Evolutionary conservation across 2,888 invertebrate genomes (phyloP).

Genomic region (Drosophila setosimentum): DNA sequence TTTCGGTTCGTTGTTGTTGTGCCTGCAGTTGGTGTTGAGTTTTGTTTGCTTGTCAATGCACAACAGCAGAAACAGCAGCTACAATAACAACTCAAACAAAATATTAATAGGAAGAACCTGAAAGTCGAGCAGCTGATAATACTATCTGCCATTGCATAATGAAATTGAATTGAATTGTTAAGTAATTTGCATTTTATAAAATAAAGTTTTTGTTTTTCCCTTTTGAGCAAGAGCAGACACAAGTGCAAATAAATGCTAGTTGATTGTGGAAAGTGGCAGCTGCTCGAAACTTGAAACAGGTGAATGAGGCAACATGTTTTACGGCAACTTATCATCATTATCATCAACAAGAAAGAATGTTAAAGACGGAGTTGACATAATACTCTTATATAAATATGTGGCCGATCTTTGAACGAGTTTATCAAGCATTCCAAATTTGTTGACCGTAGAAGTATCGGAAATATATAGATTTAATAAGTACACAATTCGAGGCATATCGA

Average conservation of each 20-base stretch:
- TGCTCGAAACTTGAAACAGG: slow-evolving; percentile 2
- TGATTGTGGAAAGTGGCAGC: slow-evolving; percentile 1
- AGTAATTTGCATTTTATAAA: slow-evolving; percentile 72
- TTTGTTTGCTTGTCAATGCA: slow-evolving; percentile 54
- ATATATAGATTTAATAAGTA: background rate
- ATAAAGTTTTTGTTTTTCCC: slow-evolving; percentile 56
- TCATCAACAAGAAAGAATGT: background rate
- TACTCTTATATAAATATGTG: background rate
- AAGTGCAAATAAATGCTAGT: slow-evolving; percentile 10
- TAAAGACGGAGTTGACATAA: too few species aligned
- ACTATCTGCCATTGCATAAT: slow-evolving; percentile 55
- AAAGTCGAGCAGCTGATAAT: slow-evolving; percentile 53
- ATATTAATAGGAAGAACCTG: slow-evolving; percentile 22
- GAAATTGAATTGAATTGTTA: slow-evolving; percentile 69
- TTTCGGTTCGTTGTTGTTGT: slow-evolving; percentile 28
- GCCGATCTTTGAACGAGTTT: background rate
- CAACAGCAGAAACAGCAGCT: slow-evolving; percentile 18
- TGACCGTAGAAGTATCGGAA: background rate
- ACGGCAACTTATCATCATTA: background rate
- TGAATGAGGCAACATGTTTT: background rate
- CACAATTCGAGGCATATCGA: background rate
- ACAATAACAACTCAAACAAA: slow-evolving; percentile 9
- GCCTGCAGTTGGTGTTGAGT: slow-evolving; percentile 43
- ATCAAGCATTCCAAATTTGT: background rate
- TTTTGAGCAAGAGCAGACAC: background rate